Evolutionary conservation across 2,113 vertebrate species (phyloP), one percentile per base, ranked within the genome.

Genomic region (Cheirogaleus medius): DNA sequence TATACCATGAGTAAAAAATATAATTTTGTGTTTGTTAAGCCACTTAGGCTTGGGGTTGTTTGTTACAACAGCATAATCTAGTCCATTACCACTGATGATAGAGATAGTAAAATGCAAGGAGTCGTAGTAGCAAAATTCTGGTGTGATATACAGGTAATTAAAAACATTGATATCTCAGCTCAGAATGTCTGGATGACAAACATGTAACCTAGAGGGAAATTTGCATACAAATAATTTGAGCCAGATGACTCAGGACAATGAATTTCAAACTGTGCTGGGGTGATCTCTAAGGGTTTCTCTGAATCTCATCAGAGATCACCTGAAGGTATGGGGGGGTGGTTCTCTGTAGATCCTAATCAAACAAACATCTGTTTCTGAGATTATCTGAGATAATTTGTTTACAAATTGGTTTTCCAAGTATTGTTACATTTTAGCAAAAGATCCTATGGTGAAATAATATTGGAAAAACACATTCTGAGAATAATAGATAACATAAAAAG

Each of bases 301-400:
- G 32, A 84, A 81, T 97, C 58, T 95, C 87, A 89, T 88, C 74
- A 92, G 60, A 77, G 52, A 93, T 96, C 25, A 74, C 25, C 68
- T 90, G 56, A 95, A 56, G 37, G 8, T 7, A 80, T 58, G 29
- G 25, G 15, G 13, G 37, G n/a, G 18, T 39, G 66, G 25, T 71
- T 77, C 52, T 92, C 56, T 91, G 60, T 77, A 92, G 91, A 88
- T 18, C 21, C 12, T 81, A 85, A 96, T 95, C 39, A 95, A 91
- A 66, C 52, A 68, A 78, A 66, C 73, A 93, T 91, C 58, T 97
- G 86, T 90, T 97, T 92, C 58, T 88, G 47, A 97, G 34, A 95
- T 97, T 92, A 95, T 64, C 69, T 92, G 58, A 91, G 47, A 89
- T 95, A 85, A 94, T 96, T 90, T 91, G 58, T 91, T 96, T 91